Percentiles rank a stretch among this genome's conserved stretches.
phyloP scores from a whole-genome alignment of 2,888 invertebrate genomes.

The Colletes collaris region DNA sequence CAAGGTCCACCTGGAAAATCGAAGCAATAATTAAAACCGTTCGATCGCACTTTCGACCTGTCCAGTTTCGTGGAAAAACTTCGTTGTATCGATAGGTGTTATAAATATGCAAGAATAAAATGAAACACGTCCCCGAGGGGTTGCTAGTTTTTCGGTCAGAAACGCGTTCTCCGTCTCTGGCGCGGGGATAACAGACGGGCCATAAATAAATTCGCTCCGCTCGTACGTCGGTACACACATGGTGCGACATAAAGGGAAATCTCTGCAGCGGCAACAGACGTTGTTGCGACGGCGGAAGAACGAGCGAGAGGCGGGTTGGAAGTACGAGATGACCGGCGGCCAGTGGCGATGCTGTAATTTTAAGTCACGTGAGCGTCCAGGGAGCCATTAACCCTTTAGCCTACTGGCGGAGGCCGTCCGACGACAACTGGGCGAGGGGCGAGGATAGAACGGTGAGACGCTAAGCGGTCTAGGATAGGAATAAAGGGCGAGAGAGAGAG shows the following conservation, averaged over 20 bases:
- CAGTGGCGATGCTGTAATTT: slow-evolving; percentile 52
- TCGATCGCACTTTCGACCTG: slow-evolving; percentile 20
- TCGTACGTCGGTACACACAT: slow-evolving; percentile 23
- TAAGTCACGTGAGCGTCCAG: slow-evolving; percentile 48
- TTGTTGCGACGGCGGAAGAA: too few relatives aligned
- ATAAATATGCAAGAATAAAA: too few relatives aligned
- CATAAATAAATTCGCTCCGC: slow-evolving; percentile 45
- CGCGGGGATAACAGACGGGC: slow-evolving; percentile 25
- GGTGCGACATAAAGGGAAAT: slow-evolving; percentile 33
- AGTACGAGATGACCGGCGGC: slow-evolving; percentile 4
- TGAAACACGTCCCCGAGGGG: too few relatives aligned
- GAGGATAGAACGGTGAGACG: slow-evolving; percentile 17
- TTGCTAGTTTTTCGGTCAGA: slow-evolving; percentile 5
- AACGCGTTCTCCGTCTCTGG: neutral
- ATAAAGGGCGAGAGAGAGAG: slow-evolving; percentile 29
- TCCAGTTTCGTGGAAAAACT: too few relatives aligned
- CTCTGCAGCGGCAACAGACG: slow-evolving; percentile 17
- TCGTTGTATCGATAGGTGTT: too few relatives aligned
- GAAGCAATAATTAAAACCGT: slow-evolving; percentile 23
- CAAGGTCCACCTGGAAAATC: neutral
- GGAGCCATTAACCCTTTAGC: slow-evolving; percentile 70
- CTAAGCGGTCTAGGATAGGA: slow-evolving; percentile 19
- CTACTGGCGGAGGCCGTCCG: slow-evolving; percentile 57
- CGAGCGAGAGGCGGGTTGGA: neutral
- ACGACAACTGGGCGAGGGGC: slow-evolving; percentile 39